These are phyloP conservation scores for Dysdera silvatica DNA, from an alignment of 1,140 invertebrate species.

Conservation along the genomic window DNA sequence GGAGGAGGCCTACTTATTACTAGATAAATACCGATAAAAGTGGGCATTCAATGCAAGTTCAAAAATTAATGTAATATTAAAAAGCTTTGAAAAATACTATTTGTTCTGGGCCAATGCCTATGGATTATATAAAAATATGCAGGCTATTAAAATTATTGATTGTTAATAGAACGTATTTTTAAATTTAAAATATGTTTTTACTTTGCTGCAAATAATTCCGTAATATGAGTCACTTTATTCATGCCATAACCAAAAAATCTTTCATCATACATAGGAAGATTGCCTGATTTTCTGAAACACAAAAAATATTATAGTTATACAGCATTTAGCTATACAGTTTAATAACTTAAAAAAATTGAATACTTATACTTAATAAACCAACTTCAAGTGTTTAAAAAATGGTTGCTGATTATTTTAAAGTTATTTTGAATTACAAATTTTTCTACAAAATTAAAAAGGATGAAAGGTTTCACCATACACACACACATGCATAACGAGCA, in stretches of 20 bases:
- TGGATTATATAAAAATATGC: neutral
- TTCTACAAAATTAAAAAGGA: neutral
- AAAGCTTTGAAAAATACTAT: neutral
- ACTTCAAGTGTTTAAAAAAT: neutral
- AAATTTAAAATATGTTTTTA: constrained; percentile 4
- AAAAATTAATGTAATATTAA: neutral
- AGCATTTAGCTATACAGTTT: neutral
- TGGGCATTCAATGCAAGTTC: neutral
- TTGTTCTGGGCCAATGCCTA: neutral
- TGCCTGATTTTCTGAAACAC: constrained; percentile 29
- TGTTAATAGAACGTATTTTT: neutral
- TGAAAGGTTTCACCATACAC: neutral
- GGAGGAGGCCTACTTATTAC: too few relatives aligned
- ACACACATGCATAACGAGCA: too few relatives aligned
- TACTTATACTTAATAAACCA: neutral
- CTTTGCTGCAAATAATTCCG: constrained; percentile 36
- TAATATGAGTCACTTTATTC: constrained; percentile 39
- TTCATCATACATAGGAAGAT: constrained; percentile 34
- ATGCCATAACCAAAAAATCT: constrained; percentile 37
- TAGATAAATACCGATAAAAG: neutral
- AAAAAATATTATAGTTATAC: constrained; percentile 2
- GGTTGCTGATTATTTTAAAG: neutral
- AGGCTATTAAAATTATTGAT: neutral
- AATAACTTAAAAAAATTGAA: too few relatives aligned
- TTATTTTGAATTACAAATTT: neutral